Conservation (phyloP, 2,113 vertebrate species). For the Drymodes brunneopygia region DNA sequence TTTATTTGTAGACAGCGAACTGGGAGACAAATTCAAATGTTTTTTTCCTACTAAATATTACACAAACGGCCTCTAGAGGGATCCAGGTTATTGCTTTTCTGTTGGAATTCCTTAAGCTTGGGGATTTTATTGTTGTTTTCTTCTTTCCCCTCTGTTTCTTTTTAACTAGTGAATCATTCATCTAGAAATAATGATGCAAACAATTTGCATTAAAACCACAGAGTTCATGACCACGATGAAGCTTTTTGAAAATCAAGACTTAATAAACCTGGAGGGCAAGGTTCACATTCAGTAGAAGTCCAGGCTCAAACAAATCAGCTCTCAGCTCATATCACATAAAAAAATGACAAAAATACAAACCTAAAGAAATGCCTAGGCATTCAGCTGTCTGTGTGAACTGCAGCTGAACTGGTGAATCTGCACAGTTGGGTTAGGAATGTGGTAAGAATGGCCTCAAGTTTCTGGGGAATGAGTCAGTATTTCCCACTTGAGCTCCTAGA, state of each 20-base stretch:
- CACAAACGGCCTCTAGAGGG: slow-evolving; percentile 72
- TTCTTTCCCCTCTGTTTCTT: neutral
- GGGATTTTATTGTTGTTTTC: neutral
- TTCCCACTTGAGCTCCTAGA: neutral
- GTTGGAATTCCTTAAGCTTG: neutral
- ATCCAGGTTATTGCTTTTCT: slow-evolving; percentile 72
- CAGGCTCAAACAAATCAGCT: neutral
- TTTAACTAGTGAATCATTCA: neutral
- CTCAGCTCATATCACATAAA: neutral
- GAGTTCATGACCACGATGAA: neutral
- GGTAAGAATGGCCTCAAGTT: neutral
- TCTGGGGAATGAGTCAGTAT: neutral
- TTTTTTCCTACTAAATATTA: slow-evolving; percentile 32
- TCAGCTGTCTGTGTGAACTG: neutral
- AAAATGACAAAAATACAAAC: neutral
- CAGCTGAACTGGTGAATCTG: neutral
- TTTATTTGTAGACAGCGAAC: neutral
- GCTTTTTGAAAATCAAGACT: neutral
- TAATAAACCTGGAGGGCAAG: neutral
- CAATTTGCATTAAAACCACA: neutral
- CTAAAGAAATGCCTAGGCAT: neutral
- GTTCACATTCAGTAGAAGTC: neutral
- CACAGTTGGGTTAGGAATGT: neutral
- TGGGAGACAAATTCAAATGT: neutral
- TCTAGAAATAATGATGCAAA: neutral